Percentiles rank a stretch among this genome's conserved stretches.
These are phyloP conservation scores for Hirtodrosophila histrioides DNA, from an alignment of 2,888 invertebrate species.

Conservation along the genomic window DNA sequence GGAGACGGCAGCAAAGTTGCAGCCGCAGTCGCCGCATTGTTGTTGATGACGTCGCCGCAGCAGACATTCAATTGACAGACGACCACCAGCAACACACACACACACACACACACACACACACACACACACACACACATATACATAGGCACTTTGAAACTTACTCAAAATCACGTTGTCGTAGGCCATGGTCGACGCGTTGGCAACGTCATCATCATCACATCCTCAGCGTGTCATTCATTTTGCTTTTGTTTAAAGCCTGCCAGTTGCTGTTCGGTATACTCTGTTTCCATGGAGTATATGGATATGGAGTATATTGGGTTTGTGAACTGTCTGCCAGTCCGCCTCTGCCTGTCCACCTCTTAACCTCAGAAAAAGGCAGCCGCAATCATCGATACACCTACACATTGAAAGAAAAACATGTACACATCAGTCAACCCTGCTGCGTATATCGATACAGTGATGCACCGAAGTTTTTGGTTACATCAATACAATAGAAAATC, in stretches of 20 bases:
- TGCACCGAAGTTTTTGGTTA: too few species aligned
- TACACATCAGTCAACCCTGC: too few species aligned
- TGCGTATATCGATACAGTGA: too few species aligned
- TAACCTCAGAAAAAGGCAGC: too few species aligned
- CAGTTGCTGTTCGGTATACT: constrained; percentile 33
- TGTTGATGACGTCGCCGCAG: constrained; percentile 59
- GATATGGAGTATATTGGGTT: too few species aligned
- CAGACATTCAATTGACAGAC: constrained; percentile 76
- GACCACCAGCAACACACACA: constrained; percentile 58
- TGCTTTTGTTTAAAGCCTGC: constrained; percentile 69
- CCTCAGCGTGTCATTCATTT: constrained; percentile 67
- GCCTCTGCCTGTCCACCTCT: too few species aligned
- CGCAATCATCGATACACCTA: too few species aligned
- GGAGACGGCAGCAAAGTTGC: constrained; percentile 51
- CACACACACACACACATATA: constrained; percentile 15
- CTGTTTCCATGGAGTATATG: too few species aligned
- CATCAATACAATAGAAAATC: too few species aligned
- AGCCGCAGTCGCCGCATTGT: constrained; percentile 56
- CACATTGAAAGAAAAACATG: too few species aligned
- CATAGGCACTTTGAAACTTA: constrained; percentile 56
- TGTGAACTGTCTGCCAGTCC: too few species aligned
- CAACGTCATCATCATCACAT: constrained; percentile 63
- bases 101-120: constrained; percentile 21
- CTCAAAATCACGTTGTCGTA: constrained; percentile 79
- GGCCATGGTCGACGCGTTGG: constrained; percentile 75